Conservation (phyloP, 2,797 vertebrate species). For the Smutsia gigantea region DNA sequence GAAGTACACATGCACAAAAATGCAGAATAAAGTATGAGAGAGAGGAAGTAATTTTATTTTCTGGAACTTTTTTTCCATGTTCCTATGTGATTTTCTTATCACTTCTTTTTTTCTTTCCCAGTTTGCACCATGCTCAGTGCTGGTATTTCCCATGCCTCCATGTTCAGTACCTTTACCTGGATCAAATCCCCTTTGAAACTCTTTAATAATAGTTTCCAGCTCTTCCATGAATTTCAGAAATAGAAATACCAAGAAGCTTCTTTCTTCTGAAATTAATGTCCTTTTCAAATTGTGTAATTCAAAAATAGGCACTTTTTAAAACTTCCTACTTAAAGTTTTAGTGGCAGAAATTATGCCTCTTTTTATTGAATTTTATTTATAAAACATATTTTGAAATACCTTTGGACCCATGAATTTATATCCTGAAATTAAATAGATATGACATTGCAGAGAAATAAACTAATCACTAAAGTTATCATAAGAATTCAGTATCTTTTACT, state of each 20-base stretch:
- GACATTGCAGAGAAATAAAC: not conserved
- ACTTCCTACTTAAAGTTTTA: not conserved
- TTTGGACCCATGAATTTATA: not conserved
- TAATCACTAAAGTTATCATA: not conserved
- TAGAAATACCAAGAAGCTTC: not conserved
- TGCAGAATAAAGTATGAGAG: not conserved
- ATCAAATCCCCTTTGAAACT: not conserved
- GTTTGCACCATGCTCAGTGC: not conserved
- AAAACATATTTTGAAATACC: conserved; percentile 29
- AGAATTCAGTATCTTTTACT: not conserved
- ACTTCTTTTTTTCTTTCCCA: not conserved
- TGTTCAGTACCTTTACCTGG: not conserved
- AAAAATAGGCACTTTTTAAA: conserved; percentile 11
- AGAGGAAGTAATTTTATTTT: not conserved
- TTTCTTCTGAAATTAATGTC: not conserved
- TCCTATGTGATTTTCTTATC: not conserved
- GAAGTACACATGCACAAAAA: not conserved
- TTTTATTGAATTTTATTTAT: conserved; percentile 35
- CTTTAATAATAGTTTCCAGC: not conserved
- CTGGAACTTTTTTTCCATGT: not conserved
- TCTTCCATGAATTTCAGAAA: conserved; percentile 44
- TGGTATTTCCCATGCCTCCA: not conserved
- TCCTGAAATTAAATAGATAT: conserved; percentile 21
- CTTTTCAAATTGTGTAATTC: conserved; percentile 37
- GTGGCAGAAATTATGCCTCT: not conserved